phyloP scores from a whole-genome alignment of 30 jellyfish, hydroid and myxozoan genomes.

The Hydra vulgaris region DNA sequence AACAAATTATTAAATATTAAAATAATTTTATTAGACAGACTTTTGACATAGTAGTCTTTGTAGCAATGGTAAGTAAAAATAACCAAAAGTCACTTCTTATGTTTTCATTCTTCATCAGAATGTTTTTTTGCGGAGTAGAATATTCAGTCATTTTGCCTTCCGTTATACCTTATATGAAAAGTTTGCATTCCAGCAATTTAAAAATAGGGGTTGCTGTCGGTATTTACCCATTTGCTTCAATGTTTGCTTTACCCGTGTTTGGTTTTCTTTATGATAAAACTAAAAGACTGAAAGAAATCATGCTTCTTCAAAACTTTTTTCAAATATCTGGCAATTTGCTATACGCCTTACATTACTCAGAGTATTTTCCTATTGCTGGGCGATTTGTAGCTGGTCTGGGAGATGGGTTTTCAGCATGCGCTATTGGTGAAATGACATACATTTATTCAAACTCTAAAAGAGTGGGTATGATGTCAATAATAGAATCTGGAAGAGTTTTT shows the following conservation, averaged over 20 bases:
- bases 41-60: background rate
- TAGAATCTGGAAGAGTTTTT: slow-evolving; percentile 41
- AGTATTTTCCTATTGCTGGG: slow-evolving; percentile 28
- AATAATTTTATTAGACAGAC: no score
- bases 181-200: slow-evolving; percentile 16
- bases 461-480: slow-evolving; percentile 17
- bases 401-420: slow-evolving; percentile 28
- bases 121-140: slow-evolving; percentile 33
- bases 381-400: slow-evolving; percentile 43
- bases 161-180: slow-evolving; percentile 13
- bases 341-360: slow-evolving; percentile 25
- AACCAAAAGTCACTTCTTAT: background rate
- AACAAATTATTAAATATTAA: no score
- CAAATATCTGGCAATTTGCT: slow-evolving; percentile 30
- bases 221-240: slow-evolving; percentile 27
- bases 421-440: slow-evolving; percentile 29
- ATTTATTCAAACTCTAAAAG: slow-evolving; percentile 19
- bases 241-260: slow-evolving; percentile 24
- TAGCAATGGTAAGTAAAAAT: no score
- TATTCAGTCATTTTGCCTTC: slow-evolving; percentile 37
- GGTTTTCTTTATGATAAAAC: slow-evolving; percentile 33
- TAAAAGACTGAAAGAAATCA: slow-evolving; percentile 21
- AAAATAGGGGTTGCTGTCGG: slow-evolving; percentile 33
- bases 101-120: slow-evolving; percentile 17
- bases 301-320: slow-evolving; percentile 19